Evolutionary conservation across 1,140 invertebrate genomes (phyloP).

Genomic region (Ips typographus): DNA sequence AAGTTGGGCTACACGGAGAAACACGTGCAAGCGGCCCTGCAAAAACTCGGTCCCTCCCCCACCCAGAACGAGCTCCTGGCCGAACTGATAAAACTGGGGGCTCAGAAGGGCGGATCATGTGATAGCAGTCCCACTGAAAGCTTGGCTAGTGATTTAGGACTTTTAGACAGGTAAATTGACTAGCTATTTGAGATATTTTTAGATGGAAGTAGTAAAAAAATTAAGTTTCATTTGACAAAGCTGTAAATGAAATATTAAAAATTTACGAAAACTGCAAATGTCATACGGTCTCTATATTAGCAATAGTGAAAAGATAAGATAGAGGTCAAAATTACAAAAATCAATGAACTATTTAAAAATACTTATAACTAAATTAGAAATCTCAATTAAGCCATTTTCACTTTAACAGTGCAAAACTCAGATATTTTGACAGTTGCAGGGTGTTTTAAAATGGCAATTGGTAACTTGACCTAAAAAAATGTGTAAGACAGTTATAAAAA

Average conservation of each 20-base stretch:
- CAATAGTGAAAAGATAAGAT: too few species aligned
- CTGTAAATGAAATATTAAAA: background rate
- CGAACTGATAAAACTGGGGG: constrained; percentile 74
- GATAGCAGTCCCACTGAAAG: constrained; percentile 48
- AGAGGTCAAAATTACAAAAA: too few species aligned
- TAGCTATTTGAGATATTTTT: background rate
- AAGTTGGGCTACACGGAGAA: constrained; percentile 90
- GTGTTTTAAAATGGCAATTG: too few species aligned
- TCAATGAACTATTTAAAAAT: too few species aligned
- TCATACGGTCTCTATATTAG: too few species aligned
- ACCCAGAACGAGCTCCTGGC: constrained; percentile 85
- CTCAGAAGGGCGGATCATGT: constrained; percentile 53
- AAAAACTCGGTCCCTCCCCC: constrained; percentile 79
- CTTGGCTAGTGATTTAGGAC: constrained; percentile 32
- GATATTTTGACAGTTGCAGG: too few species aligned
- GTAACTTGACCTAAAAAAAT: too few species aligned
- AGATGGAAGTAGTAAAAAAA: background rate
- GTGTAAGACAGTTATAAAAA: too few species aligned
- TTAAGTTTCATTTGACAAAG: constrained; percentile 5
- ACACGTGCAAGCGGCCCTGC: constrained; percentile 79
- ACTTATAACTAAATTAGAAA: too few species aligned
- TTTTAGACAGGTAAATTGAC: constrained; percentile 30
- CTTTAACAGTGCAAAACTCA: too few species aligned
- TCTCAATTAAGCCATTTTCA: too few species aligned
- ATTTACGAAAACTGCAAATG: too few species aligned